Evolutionary conservation across 2,888 invertebrate species (phyloP).

Genomic region (Trichacis sp.): DNA sequence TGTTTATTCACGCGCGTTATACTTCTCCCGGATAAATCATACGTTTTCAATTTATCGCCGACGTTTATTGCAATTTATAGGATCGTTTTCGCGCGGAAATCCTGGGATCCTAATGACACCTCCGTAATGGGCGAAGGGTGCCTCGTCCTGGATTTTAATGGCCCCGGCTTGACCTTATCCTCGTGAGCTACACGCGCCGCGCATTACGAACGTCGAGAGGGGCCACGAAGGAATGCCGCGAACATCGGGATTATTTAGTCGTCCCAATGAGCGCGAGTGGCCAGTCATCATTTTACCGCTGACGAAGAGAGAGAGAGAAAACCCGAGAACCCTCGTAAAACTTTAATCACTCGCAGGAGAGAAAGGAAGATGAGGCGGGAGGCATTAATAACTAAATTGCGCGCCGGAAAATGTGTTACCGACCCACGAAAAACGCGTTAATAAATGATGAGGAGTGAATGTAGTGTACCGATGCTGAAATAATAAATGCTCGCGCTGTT

Average conservation of each 20-base stretch:
- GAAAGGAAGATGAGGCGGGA: slow-evolving; percentile 3
- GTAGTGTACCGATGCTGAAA: slow-evolving; percentile 40
- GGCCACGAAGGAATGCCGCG: slow-evolving; percentile 26
- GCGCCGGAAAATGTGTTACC: slow-evolving; percentile 22
- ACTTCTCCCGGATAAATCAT: slow-evolving; percentile 30
- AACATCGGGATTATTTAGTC: slow-evolving; percentile 21
- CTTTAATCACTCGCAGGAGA: slow-evolving; percentile 22
- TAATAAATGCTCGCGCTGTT: slow-evolving; percentile 37
- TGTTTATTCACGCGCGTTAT: slow-evolving; percentile 2
- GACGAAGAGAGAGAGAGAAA: slow-evolving; percentile 12
- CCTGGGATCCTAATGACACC: slow-evolving; percentile 26
- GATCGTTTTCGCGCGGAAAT: slow-evolving; percentile 24
- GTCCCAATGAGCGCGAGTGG: slow-evolving; percentile 10
- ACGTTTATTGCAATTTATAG: slow-evolving; percentile 43
- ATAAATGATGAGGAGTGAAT: slow-evolving; percentile 36
- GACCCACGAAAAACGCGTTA: slow-evolving; percentile 33
- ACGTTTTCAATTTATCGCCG: slow-evolving; percentile 25
- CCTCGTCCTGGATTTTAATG: slow-evolving; percentile 27
- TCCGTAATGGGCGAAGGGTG: slow-evolving; percentile 1
- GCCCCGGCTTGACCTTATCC: slow-evolving; percentile 15
- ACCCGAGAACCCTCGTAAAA: slow-evolving; percentile 9
- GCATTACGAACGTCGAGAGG: slow-evolving; percentile 37
- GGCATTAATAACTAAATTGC: slow-evolving; percentile 37
- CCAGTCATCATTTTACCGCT: slow-evolving; percentile 27
- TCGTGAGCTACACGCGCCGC: slow-evolving; percentile 22